These are phyloP conservation scores for Myiozetetes cayanensis DNA, from an alignment of 2,113 vertebrate genomes.

Conservation along the genomic window DNA sequence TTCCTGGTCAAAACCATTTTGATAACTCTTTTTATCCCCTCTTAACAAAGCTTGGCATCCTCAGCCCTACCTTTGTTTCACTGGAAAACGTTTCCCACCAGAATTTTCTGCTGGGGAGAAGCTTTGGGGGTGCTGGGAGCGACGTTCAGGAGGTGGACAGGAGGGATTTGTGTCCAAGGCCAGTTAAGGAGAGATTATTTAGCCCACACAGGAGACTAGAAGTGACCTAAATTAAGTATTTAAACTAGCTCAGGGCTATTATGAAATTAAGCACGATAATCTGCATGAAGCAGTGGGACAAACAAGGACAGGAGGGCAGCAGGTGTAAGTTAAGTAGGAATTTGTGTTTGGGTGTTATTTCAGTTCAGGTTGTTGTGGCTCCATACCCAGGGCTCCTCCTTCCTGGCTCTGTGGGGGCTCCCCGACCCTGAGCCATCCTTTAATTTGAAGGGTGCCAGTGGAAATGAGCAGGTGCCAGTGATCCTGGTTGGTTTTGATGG, in stretches of 20 bases:
- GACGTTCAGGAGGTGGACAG: background rate
- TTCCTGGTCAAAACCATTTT: background rate
- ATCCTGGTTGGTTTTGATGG: background rate
- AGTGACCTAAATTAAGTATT: conserved; percentile 71
- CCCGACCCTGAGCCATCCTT: background rate
- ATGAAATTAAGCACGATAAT: conserved; percentile 65
- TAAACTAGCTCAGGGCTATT: conserved; percentile 71
- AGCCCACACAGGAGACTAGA: conserved; percentile 43
- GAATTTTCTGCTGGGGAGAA: background rate
- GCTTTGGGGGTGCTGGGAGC: background rate
- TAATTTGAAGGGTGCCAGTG: background rate
- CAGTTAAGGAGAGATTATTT: conserved; percentile 64
- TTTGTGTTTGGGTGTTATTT: background rate
- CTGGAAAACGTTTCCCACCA: background rate
- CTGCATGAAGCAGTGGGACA: conserved; percentile 43
- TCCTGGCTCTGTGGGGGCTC: rapidly evolving
- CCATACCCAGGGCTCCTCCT: rapidly evolving
- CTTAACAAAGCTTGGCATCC: background rate
- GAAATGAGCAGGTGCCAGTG: rapidly evolving
- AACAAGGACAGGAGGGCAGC: conserved; percentile 56
- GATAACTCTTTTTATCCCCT: background rate
- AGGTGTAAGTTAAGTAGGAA: conserved; percentile 45
- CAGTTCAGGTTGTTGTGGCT: background rate
- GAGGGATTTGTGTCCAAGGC: conserved; percentile 52
- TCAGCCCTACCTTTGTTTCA: background rate